Percentiles rank a stretch among this genome's conserved stretches.
phyloP scores from a whole-genome alignment of 2,113 vertebrate species.

The Myiopsitta monachus region DNA sequence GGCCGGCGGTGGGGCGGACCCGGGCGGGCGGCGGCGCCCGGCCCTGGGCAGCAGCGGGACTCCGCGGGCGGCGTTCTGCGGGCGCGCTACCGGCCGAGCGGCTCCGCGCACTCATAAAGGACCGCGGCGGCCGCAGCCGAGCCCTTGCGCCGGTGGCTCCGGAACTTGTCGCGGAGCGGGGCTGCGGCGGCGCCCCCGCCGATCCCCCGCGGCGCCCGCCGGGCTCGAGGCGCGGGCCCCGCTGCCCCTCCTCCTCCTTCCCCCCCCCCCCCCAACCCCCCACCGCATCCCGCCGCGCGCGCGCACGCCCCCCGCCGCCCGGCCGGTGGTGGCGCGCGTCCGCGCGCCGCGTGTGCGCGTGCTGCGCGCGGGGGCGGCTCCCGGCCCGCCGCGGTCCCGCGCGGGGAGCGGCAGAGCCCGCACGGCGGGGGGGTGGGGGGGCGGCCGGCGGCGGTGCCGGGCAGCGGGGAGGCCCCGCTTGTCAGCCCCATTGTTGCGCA shows the following conservation, averaged over 20 bases:
- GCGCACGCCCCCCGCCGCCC: no score
- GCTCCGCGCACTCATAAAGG: not conserved
- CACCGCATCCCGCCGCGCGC: no score
- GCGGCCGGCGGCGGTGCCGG: not conserved
- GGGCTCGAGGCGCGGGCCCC: not conserved
- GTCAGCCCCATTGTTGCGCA: slow-evolving; percentile 72
- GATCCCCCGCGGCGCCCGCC: not conserved
- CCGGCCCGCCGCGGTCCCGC: not conserved
- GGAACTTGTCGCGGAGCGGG: not conserved
- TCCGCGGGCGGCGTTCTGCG: not conserved
- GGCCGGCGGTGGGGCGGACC: not conserved
- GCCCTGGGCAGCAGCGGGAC: not conserved
- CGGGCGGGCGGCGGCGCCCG: not conserved
- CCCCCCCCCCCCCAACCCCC: no score
- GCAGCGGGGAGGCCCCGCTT: slow-evolving; percentile 29
- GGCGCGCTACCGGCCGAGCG: no score
- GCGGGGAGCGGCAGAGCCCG: not conserved
- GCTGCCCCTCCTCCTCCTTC: not conserved
- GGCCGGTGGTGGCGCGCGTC: no score
- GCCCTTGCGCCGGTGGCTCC: not conserved
- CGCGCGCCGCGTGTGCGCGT: no score
- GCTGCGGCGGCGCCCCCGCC: not conserved
- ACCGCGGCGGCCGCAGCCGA: not conserved
- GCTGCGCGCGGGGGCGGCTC: no score
- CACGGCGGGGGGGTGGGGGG: not conserved